A percentile compares a stretch with the other conserved stretches of the same genome.
phyloP scores from a whole-genome alignment of 2,113 vertebrate species.

The Solenodon paradoxus region DNA sequence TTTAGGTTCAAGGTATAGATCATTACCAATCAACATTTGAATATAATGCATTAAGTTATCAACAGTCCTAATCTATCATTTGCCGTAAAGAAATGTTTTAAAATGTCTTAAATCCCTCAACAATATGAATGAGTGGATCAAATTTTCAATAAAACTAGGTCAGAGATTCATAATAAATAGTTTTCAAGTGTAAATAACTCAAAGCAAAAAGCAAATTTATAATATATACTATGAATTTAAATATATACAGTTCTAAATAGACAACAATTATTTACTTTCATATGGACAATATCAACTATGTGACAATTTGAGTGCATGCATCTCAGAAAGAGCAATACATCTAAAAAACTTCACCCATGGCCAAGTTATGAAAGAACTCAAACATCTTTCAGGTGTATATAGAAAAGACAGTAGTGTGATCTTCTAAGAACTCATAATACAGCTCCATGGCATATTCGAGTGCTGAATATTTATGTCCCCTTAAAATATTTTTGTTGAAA shows the following conservation, averaged over 20 bases:
- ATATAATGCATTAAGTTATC: no score
- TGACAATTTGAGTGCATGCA: background rate
- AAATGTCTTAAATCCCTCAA: background rate
- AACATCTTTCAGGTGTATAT: rapidly evolving
- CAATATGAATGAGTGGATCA: background rate
- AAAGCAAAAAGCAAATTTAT: background rate
- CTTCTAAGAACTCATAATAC: background rate
- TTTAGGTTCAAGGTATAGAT: no score
- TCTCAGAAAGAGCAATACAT: background rate
- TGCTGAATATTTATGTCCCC: background rate
- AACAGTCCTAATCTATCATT: no score
- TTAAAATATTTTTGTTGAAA: background rate
- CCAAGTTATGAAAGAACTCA: background rate
- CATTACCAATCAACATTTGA: no score
- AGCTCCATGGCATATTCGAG: rapidly evolving
- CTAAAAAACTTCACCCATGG: background rate
- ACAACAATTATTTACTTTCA: background rate
- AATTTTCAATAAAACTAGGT: background rate
- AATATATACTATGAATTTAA: background rate
- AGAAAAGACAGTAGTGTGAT: background rate
- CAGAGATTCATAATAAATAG: background rate
- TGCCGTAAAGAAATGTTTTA: no score
- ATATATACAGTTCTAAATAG: no score
- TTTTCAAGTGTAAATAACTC: background rate
- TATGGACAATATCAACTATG: background rate